phyloP scores from a whole-genome alignment of 2,888 invertebrate species.

The Phoenoteleia sp. region DNA sequence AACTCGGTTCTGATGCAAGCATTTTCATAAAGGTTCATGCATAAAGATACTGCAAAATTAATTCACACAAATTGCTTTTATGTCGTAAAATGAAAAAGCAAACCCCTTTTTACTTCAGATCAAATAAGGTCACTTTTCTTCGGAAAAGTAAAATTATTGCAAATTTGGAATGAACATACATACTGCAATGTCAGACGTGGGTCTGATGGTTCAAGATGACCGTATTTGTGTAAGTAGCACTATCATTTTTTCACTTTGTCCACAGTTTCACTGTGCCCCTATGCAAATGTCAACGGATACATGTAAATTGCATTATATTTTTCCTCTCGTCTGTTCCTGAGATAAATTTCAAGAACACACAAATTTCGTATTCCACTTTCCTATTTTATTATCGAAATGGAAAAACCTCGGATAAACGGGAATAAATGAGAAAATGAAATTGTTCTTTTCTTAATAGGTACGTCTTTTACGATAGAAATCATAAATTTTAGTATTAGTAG shows the following conservation, averaged over 20 bases:
- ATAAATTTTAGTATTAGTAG: too few species aligned
- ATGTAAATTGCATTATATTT: constrained; percentile 62
- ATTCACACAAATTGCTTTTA: too few species aligned
- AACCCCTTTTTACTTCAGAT: too few species aligned
- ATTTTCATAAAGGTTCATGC: too few species aligned
- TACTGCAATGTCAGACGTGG: constrained; percentile 1
- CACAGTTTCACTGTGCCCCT: constrained; percentile 55
- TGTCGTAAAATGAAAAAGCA: too few species aligned
- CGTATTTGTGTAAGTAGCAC: constrained; percentile 59
- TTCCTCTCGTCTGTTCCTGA: constrained; percentile 8
- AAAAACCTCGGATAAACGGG: background rate
- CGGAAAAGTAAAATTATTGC: background rate
- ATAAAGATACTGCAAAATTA: too few species aligned
- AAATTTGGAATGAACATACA: background rate
- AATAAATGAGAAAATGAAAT: background rate
- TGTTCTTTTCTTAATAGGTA: background rate
- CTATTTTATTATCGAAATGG: background rate
- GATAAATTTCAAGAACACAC: constrained; percentile 44
- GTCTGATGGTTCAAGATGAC: constrained; percentile 48
- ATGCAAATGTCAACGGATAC: constrained; percentile 59
- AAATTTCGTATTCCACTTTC: constrained; percentile 49
- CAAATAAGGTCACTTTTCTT: too few species aligned
- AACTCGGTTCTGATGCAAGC: too few species aligned
- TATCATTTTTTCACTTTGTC: constrained; percentile 44
- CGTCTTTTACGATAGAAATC: too few species aligned